Conservation (phyloP, 2,888 invertebrate genomes). For the Dryobota labecula region DNA sequence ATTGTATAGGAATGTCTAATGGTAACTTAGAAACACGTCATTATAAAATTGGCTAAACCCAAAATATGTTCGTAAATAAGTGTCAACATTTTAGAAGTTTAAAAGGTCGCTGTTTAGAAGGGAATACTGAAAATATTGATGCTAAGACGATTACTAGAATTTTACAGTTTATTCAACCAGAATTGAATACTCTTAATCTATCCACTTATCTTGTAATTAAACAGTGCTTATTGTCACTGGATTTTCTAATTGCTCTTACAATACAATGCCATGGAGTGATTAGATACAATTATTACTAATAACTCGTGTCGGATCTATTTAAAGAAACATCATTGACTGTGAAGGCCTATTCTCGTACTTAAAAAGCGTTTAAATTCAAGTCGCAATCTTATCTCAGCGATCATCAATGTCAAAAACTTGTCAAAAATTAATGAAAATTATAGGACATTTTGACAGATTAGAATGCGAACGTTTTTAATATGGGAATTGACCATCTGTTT, state of each 20-base stretch:
- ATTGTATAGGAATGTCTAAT: too few species aligned
- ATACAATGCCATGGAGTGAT: conserved; percentile 12
- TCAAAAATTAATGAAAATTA: too few species aligned
- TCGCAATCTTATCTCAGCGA: too few species aligned
- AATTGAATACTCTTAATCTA: neutral
- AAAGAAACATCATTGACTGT: conserved; percentile 8
- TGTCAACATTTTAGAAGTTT: too few species aligned
- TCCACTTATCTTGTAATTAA: conserved; percentile 22
- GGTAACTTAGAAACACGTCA: neutral
- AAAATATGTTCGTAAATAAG: neutral
- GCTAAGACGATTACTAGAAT: neutral
- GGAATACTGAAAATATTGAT: neutral
- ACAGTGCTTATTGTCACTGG: neutral
- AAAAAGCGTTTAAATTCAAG: too few species aligned
- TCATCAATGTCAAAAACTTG: too few species aligned
- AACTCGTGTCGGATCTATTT: neutral
- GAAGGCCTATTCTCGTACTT: too few species aligned
- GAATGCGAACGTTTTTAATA: too few species aligned
- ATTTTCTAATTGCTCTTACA: conserved; percentile 14
- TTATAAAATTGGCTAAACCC: neutral
- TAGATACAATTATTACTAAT: conserved; percentile 15
- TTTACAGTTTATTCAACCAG: neutral
- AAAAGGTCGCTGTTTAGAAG: neutral
- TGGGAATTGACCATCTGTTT: too few species aligned
- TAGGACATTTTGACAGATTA: too few species aligned